phyloP scores from a whole-genome alignment of 64 coral and sea anemone genomes.

The Pocillopora damicornis region DNA sequence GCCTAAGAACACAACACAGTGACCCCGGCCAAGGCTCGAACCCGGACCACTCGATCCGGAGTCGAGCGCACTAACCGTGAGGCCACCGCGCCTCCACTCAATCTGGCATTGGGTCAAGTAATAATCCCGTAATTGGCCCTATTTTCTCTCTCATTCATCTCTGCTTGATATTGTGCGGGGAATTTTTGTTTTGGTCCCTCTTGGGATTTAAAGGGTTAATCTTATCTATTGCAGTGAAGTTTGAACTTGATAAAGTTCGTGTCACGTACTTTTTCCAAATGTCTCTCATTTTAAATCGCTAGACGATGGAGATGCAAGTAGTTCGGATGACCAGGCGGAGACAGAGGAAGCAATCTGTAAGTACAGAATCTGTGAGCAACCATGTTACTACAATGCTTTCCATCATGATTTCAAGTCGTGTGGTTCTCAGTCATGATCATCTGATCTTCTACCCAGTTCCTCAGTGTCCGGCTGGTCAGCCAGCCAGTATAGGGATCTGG shows the following conservation, averaged over 20 bases:
- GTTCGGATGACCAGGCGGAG: slow-evolving; percentile 1
- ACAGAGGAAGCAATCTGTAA: slow-evolving; percentile 31
- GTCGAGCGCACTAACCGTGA: too few species aligned
- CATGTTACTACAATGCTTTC: not conserved
- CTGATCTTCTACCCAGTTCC: not conserved
- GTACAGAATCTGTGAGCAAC: not conserved
- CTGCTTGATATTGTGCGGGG: too few species aligned
- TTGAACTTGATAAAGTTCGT: not conserved
- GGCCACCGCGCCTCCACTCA: too few species aligned
- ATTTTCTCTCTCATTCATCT: too few species aligned
- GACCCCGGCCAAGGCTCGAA: too few species aligned
- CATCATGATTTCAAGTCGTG: not conserved
- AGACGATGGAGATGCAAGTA: slow-evolving; percentile 4
- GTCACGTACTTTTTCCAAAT: not conserved
- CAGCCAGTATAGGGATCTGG: not conserved
- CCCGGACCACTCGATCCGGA: too few species aligned
- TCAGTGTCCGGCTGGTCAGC: not conserved
- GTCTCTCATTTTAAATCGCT: not conserved
- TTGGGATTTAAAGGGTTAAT: too few species aligned
- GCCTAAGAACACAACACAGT: too few species aligned
- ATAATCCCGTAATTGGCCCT: too few species aligned
- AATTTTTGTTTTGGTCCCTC: too few species aligned
- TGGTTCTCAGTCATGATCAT: not conserved
- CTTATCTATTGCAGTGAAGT: too few species aligned
- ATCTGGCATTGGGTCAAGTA: too few species aligned